These are phyloP conservation scores for Orthosia gothica DNA, from an alignment of 2,888 invertebrate genomes.

Conservation along the genomic window DNA sequence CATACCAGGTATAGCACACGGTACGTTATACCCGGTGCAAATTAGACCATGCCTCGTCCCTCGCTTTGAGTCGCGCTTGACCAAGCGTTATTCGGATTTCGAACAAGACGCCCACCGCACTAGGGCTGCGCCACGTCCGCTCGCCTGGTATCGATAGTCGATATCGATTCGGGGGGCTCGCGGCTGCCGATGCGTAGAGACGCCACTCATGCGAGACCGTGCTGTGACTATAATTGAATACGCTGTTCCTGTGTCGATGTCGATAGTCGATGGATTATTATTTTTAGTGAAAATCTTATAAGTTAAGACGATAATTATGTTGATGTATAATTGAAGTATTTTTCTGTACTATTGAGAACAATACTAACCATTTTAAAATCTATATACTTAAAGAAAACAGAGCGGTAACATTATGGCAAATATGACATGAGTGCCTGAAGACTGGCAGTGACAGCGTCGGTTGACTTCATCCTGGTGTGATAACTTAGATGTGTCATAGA, in stretches of 20 bases:
- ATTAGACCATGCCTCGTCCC: slow-evolving; percentile 85
- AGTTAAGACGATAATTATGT: too few species aligned
- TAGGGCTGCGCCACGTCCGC: slow-evolving; percentile 74
- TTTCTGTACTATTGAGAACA: too few species aligned
- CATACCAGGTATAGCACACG: slow-evolving; percentile 17
- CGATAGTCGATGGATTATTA: slow-evolving; percentile 52
- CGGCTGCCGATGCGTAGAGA: slow-evolving; percentile 83
- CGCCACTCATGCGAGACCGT: slow-evolving; percentile 88
- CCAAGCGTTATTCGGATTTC: slow-evolving; percentile 90
- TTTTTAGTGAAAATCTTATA: background rate
- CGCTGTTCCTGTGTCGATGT: slow-evolving; percentile 78
- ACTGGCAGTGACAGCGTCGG: too few species aligned
- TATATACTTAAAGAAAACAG: too few species aligned
- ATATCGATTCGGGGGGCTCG: slow-evolving; percentile 84
- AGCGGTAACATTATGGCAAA: too few species aligned
- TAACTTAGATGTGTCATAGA: too few species aligned
- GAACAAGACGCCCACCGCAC: slow-evolving; percentile 84
- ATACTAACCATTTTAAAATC: too few species aligned
- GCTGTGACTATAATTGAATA: slow-evolving; percentile 88
- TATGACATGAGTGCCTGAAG: background rate
- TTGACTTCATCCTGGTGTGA: too few species aligned
- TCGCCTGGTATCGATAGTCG: slow-evolving; percentile 80
- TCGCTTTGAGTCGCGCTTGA: slow-evolving; percentile 89
- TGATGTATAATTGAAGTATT: too few species aligned
- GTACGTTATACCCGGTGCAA: slow-evolving; percentile 77